Percentiles rank a stretch among this genome's conserved stretches.
These are phyloP conservation scores for Halictus rubicundus DNA, from an alignment of 1,140 invertebrate genomes.

Conservation along the genomic window DNA sequence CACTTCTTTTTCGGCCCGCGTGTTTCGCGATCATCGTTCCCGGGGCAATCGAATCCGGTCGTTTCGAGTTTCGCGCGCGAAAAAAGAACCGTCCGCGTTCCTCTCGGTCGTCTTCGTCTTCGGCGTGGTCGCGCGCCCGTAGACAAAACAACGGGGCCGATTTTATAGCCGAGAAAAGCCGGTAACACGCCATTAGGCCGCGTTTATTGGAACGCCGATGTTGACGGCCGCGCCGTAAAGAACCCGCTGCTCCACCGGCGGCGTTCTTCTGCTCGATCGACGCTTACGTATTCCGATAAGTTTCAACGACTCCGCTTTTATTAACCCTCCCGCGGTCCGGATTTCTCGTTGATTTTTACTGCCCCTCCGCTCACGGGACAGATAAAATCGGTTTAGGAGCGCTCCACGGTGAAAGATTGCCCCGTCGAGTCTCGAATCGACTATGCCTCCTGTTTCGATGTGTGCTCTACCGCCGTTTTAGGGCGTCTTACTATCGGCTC, in stretches of 20 bases:
- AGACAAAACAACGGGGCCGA: conserved; percentile 29
- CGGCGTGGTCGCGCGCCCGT: neutral
- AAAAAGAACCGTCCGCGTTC: conserved; percentile 4
- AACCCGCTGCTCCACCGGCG: neutral
- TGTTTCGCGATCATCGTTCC: neutral
- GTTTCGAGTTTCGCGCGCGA: neutral
- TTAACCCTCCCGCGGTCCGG: neutral
- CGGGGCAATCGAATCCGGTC: conserved; percentile 21
- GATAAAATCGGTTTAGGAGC: neutral
- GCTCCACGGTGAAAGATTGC: neutral
- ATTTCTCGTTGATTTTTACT: conserved; percentile 20
- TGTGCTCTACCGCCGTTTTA: too few relatives aligned
- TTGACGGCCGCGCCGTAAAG: conserved; percentile 28
- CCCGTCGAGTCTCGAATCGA: too few relatives aligned
- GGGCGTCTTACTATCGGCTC: too few relatives aligned
- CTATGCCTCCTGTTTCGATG: too few relatives aligned
- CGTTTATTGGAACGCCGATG: conserved; percentile 22
- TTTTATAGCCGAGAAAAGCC: conserved; percentile 26
- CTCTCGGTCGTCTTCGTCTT: neutral
- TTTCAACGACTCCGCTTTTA: conserved; percentile 4
- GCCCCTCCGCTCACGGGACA: neutral
- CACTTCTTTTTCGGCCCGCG: conserved; percentile 15
- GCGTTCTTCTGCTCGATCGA: neutral
- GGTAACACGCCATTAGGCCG: conserved; percentile 33
- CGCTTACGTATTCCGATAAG: neutral